Evolutionary conservation across 2,113 vertebrate genomes (phyloP), one percentile per base, ranked within the genome.

Genomic region (Bucco capensis): DNA sequence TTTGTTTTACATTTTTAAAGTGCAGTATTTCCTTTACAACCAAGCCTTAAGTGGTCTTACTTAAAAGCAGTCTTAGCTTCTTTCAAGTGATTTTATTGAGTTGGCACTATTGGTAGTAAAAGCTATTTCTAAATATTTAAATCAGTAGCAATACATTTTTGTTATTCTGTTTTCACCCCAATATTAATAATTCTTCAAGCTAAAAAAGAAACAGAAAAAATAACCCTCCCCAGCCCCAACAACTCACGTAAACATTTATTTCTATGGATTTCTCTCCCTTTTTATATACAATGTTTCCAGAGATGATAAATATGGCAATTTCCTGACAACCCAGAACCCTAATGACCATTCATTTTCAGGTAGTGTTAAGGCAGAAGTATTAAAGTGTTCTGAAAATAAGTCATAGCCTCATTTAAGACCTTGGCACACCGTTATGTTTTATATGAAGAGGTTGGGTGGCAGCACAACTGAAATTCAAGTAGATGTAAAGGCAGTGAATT

Each of bases 1-100:
- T 95, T 91, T 96, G 88, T 73, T 95, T 91, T 93, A 90, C 93
- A 90, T 94, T 90, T 94, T 96, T 93, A 94, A 95, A 93, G 80
- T 91, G 83, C 40, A 86, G 46, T 93, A 93, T 88, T 94, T 93
- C 76, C 79, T 91, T 95, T 92, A 90, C 76, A 91, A n/a, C 25
- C 33, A 67, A 69, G 83, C 5, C 27, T 92, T 74, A 89, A 91
- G 83, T 71, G 67, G 51, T 74, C 90, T 88, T 77, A 85, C 67
- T 93, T 85, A 91, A 92, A 86, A 75, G 47, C 15, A 86, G 40
- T 75, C 56, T 86, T 78, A 94, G 12, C 10, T 78, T 74, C 57
- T 86, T 90, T 84, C 25, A 82, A 50, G 37, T 71, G 47, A 67
- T 83, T 72, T 90, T 81, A 83, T 24, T 90, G 61, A 31, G 83